These are phyloP conservation scores for Ciconia nigra DNA, from an alignment of 2,797 vertebrate genomes.

Conservation along the genomic window DNA sequence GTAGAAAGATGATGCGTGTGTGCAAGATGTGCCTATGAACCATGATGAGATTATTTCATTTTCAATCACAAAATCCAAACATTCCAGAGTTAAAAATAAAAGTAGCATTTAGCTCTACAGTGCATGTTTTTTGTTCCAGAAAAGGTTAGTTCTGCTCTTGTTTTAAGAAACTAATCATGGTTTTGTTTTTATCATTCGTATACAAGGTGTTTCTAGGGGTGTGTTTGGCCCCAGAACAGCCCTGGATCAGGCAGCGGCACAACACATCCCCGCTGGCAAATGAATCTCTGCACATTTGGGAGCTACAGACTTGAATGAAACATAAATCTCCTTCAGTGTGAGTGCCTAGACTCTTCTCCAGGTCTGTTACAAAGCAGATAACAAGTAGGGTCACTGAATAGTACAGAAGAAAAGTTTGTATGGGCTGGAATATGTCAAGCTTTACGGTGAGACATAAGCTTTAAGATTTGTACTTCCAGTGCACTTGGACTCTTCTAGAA, in stretches of 20 bases:
- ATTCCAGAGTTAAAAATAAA: conserved; percentile 11
- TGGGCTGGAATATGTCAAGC: background rate
- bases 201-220: background rate
- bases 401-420: background rate
- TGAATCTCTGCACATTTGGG: background rate
- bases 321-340: background rate
- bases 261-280: background rate
- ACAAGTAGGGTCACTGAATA: background rate
- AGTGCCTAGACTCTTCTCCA: background rate
- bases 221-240: background rate
- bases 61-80: background rate
- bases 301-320: background rate
- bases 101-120: background rate
- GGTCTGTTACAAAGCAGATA: background rate
- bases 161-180: background rate
- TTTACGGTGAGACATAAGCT: background rate
- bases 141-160: background rate
- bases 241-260: background rate
- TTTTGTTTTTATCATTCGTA: background rate
- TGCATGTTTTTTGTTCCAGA: background rate
- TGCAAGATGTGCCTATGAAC: background rate
- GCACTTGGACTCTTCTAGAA: background rate
- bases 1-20: background rate
- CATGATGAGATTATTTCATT: background rate
- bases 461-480: background rate